Conservation (phyloP, 1,140 invertebrate species). For the Agraylea sexmaculata region DNA sequence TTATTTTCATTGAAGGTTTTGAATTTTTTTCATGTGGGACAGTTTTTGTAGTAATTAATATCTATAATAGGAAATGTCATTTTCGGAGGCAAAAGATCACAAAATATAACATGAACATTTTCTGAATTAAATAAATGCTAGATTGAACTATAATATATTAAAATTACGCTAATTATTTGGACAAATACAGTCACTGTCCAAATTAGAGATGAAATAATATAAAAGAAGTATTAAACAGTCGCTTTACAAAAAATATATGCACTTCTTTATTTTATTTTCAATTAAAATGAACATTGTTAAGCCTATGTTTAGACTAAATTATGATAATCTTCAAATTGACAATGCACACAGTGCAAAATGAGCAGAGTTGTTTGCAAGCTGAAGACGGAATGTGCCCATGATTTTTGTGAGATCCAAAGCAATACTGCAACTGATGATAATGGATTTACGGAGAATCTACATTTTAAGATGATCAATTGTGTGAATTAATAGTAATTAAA, state of each 20-base stretch:
- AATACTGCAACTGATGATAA: slow-evolving; percentile 1
- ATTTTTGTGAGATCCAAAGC: slow-evolving; percentile 13
- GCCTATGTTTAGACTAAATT: background rate
- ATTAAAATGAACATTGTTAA: slow-evolving; percentile 1
- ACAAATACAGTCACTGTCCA: slow-evolving; percentile 2
- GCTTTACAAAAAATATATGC: background rate
- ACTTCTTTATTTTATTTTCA: background rate
- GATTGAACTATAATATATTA: slow-evolving; percentile 6
- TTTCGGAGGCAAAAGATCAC: slow-evolving; percentile 4
- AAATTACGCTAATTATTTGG: slow-evolving; percentile 9
- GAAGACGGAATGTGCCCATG: slow-evolving; percentile 16
- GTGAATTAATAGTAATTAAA: slow-evolving; percentile 6
- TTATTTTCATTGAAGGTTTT: too few relatives aligned
- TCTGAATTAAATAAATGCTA: slow-evolving; percentile 6
- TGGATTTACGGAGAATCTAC: background rate
- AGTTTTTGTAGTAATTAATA: slow-evolving; percentile 7
- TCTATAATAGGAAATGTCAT: slow-evolving; percentile 3
- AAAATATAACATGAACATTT: slow-evolving; percentile 2
- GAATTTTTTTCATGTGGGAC: too few relatives aligned
- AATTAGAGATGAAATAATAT: background rate
- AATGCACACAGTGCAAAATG: slow-evolving; percentile 19
- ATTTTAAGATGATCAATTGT: slow-evolving; percentile 4
- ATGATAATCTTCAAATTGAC: slow-evolving; percentile 17
- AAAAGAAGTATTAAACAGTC: background rate
- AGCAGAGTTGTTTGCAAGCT: slow-evolving; percentile 12